A percentile compares a stretch with the other conserved stretches of the same genome.
phyloP scores from a whole-genome alignment of 2,888 invertebrate genomes.

The Boloria selene region DNA sequence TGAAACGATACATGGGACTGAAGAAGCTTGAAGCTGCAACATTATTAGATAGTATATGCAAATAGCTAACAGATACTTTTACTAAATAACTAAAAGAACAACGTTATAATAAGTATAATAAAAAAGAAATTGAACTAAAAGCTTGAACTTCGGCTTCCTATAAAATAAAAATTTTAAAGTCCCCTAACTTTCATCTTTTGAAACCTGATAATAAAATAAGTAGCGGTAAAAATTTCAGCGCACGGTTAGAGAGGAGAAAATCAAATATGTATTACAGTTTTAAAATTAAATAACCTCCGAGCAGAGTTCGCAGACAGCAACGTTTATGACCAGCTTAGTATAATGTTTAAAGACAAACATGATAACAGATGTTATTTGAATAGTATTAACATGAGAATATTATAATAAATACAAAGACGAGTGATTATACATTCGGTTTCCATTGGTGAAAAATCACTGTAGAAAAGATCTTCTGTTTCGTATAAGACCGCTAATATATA shows the following conservation, averaged over 20 bases:
- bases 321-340: conserved; percentile 14
- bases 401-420: too few relatives aligned
- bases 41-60: too few relatives aligned
- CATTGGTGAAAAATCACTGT: too few relatives aligned
- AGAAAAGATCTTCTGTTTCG: too few relatives aligned
- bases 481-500: too few relatives aligned
- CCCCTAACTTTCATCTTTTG: conserved; percentile 6
- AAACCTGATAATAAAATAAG: conserved; percentile 21
- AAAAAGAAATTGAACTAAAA: background rate
- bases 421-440: too few relatives aligned
- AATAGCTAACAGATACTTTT: too few relatives aligned
- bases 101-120: too few relatives aligned
- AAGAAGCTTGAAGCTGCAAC: too few relatives aligned
- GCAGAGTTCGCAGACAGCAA: conserved; percentile 11
- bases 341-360: conserved; percentile 10
- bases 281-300: conserved; percentile 19
- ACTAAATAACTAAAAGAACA: too few relatives aligned
- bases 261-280: conserved; percentile 21
- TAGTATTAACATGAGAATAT: too few relatives aligned
- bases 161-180: conserved; percentile 5
- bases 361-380: background rate
- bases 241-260: conserved; percentile 20
- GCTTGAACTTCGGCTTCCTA: background rate
- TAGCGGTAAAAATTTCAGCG: conserved; percentile 20
- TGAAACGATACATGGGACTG: too few relatives aligned